These are phyloP conservation scores for Drosophila recens DNA, from an alignment of 2,888 invertebrate genomes.

Conservation along the genomic window DNA sequence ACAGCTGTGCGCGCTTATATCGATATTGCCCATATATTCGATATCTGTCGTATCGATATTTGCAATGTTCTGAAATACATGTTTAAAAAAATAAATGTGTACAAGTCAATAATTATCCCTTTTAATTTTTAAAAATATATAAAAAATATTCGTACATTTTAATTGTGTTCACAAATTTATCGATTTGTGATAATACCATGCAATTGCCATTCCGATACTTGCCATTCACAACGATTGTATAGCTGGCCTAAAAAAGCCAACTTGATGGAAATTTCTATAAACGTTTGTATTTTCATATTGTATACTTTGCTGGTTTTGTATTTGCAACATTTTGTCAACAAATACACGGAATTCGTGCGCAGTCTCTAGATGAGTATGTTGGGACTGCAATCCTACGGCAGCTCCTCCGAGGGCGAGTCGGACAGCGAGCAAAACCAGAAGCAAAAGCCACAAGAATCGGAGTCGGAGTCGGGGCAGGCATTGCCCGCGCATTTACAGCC, in stretches of 20 bases:
- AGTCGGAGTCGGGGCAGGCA: slow-evolving; percentile 8
- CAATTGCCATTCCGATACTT: slow-evolving; percentile 15
- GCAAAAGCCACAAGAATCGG: slow-evolving; percentile 27
- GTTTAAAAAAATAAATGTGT: too few species aligned
- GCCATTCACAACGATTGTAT: slow-evolving; percentile 33
- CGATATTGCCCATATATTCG: slow-evolving; percentile 25
- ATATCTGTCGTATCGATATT: slow-evolving; percentile 8
- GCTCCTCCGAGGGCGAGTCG: slow-evolving; percentile 88
- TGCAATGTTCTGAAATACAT: background rate
- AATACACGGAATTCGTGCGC: slow-evolving; percentile 65
- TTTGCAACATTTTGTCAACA: slow-evolving; percentile 73
- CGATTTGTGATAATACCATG: background rate
- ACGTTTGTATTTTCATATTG: slow-evolving; percentile 68
- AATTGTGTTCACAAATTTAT: background rate
- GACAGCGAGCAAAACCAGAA: slow-evolving; percentile 84
- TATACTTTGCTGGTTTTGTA: slow-evolving; percentile 66
- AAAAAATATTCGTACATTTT: background rate
- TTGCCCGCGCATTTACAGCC: slow-evolving; percentile 87
- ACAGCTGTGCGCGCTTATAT: slow-evolving; percentile 24
- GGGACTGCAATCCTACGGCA: slow-evolving; percentile 90
- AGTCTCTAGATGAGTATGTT: slow-evolving; percentile 87
- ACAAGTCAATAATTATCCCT: too few species aligned
- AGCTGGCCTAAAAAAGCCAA: slow-evolving; percentile 33
- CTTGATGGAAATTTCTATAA: slow-evolving; percentile 72
- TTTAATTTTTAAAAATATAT: too few species aligned